A percentile compares a stretch with the other conserved stretches of the same genome.
These are phyloP conservation scores for Tenualosa ilisha DNA, from an alignment of 2,797 vertebrate genomes.

Conservation along the genomic window DNA sequence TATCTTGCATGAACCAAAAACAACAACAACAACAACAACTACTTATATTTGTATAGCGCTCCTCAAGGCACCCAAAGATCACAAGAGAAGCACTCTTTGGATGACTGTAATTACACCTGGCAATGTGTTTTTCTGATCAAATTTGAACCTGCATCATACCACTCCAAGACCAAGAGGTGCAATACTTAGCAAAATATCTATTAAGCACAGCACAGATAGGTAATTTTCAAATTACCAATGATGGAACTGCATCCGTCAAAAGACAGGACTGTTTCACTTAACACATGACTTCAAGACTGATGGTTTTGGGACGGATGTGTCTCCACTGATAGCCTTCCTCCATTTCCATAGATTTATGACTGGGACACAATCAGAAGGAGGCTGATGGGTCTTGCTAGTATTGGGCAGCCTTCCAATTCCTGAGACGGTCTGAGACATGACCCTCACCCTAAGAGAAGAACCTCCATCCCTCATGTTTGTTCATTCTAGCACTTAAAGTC, in stretches of 20 bases:
- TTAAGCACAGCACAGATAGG: neutral
- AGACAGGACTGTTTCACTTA: neutral
- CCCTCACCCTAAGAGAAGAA: constrained; percentile 24
- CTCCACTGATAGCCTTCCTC: neutral
- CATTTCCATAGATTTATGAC: constrained; percentile 29
- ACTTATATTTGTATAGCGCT: no score
- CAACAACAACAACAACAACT: no score
- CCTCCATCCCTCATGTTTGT: constrained; percentile 26
- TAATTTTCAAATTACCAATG: neutral
- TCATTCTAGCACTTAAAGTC: constrained; percentile 32
- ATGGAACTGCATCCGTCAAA: neutral
- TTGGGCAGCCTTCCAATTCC: constrained; percentile 27
- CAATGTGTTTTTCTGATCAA: neutral
- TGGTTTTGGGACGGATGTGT: neutral
- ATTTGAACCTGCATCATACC: neutral
- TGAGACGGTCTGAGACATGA: constrained; percentile 16
- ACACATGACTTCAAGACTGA: neutral
- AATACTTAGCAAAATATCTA: neutral
- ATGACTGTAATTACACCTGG: neutral
- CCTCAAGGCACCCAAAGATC: no score
- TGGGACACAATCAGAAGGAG: constrained; percentile 13
- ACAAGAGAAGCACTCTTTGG: neutral
- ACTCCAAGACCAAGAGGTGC: neutral
- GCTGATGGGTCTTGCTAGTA: constrained; percentile 22
- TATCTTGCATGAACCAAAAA: neutral